Conservation (phyloP, 2,113 vertebrate species). For the Sinocyclocheilus grahami region DNA sequence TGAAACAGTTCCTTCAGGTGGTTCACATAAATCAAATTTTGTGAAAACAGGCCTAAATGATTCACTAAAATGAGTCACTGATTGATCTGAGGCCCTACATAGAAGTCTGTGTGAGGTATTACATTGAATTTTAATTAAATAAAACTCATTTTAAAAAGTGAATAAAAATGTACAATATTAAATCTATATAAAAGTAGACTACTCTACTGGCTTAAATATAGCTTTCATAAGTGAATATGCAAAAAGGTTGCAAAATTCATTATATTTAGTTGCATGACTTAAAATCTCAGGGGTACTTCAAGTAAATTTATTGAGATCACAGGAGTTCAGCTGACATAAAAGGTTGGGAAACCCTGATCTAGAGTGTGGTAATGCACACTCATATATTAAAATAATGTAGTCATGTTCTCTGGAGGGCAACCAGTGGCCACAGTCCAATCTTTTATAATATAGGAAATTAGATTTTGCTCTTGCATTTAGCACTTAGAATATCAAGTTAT, state of each 20-base stretch:
- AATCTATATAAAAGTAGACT: neutral
- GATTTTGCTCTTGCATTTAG: constrained; percentile 31
- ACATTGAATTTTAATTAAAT: neutral
- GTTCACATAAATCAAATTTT: neutral
- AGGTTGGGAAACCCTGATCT: neutral
- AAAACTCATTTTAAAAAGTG: no score
- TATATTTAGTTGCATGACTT: neutral
- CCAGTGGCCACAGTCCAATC: constrained; percentile 4
- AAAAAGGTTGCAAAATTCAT: neutral
- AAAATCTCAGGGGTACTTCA: neutral
- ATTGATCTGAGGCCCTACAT: neutral
- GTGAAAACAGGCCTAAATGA: neutral
- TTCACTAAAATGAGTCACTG: neutral
- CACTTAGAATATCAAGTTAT: constrained; percentile 48
- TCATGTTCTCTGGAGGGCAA: constrained; percentile 11
- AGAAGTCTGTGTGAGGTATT: neutral
- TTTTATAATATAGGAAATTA: constrained; percentile 44
- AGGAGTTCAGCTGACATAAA: neutral
- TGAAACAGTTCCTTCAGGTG: neutral
- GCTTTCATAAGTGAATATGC: neutral
- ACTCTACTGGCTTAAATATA: neutral
- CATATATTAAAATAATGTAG: constrained; percentile 22
- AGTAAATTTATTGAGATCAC: constrained; percentile 21
- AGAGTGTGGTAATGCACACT: constrained; percentile 5
- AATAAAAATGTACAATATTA: neutral